A percentile compares a stretch with the other conserved stretches of the same genome.
Conservation (phyloP, 1,140 invertebrate species). For the Tetragonula clypearis region DNA sequence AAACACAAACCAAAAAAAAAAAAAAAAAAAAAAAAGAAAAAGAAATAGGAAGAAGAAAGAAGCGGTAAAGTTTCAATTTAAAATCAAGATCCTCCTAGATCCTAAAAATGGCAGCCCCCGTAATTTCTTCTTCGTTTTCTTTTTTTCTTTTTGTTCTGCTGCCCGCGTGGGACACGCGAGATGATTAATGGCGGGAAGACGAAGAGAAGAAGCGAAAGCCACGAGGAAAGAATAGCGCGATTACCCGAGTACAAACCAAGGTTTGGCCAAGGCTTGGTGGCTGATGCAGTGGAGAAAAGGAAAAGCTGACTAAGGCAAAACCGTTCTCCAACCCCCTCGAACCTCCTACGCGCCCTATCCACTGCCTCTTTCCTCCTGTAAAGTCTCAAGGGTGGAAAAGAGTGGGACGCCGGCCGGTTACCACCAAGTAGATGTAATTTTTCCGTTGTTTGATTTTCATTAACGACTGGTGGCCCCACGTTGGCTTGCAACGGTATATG, state of each 20-base stretch:
- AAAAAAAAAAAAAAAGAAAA: too few relatives aligned
- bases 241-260: conserved; percentile 54
- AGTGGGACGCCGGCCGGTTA: conserved; percentile 59
- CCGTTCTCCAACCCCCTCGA: conserved; percentile 25
- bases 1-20: not conserved
- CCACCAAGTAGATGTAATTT: conserved; percentile 76
- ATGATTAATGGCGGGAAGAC: conserved; percentile 49
- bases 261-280: conserved; percentile 27
- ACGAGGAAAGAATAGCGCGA: conserved; percentile 49
- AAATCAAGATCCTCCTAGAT: not conserved
- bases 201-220: conserved; percentile 42
- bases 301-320: conserved; percentile 73
- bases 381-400: conserved; percentile 70
- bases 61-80: not conserved
- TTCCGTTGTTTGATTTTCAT: conserved; percentile 82
- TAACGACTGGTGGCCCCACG: conserved; percentile 79
- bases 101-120: conserved; percentile 19
- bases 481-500: conserved; percentile 54
- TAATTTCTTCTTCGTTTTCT: not conserved
- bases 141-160: not conserved
- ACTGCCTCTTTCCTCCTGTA: conserved; percentile 14
- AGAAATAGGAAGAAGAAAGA: not conserved
- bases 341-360: conserved; percentile 32
- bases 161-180: conserved; percentile 22
- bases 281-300: conserved; percentile 64